Conservation (phyloP, 2,113 vertebrate species). For the Sialia sialis region DNA sequence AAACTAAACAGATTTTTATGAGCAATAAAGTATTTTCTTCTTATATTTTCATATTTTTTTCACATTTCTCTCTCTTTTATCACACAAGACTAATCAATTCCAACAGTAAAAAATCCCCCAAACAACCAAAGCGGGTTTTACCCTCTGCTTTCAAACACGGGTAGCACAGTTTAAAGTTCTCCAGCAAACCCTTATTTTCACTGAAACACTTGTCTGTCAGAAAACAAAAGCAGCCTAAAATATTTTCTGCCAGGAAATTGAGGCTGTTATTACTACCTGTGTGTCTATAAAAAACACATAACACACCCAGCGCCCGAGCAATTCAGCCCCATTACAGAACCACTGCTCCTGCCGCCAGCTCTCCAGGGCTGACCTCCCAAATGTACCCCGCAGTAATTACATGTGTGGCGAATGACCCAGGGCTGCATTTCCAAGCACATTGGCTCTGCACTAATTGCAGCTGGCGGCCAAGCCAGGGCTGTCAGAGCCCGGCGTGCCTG, state of each 20-base stretch:
- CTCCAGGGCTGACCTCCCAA: neutral
- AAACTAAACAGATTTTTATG: neutral
- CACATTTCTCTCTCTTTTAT: neutral
- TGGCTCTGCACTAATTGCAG: neutral
- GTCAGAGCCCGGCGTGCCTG: neutral
- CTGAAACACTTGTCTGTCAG: neutral
- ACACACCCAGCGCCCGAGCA: neutral
- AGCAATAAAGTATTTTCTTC: neutral
- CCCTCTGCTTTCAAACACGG: neutral
- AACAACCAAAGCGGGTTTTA: neutral
- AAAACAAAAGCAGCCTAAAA: neutral
- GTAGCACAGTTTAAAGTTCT: neutral
- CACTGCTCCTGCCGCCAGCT: neutral
- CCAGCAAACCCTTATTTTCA: neutral
- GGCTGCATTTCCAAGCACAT: neutral
- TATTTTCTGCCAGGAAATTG: fast-evolving
- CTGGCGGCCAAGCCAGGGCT: neutral
- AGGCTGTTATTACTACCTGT: neutral
- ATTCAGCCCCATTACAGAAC: neutral
- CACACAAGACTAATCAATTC: neutral
- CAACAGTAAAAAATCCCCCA: neutral
- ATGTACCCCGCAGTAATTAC: neutral
- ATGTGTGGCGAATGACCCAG: fast-evolving
- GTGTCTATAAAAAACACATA: neutral
- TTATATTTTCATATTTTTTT: neutral